A percentile compares a stretch with the other conserved stretches of the same genome.
phyloP scores from a whole-genome alignment of 2,113 vertebrate species.

The Mola mola region DNA sequence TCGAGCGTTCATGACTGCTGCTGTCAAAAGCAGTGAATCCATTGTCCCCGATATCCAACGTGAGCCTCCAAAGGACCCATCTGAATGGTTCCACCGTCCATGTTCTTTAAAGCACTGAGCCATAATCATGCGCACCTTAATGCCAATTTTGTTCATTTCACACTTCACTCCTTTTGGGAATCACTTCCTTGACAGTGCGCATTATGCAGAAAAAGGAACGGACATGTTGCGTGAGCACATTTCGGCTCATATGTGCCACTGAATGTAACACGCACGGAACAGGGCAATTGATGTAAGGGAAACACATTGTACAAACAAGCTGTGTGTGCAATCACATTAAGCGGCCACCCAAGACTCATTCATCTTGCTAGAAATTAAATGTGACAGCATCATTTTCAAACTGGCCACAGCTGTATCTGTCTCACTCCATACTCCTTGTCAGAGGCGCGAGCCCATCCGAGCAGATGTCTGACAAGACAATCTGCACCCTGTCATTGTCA shows the following conservation, averaged over 20 bases:
- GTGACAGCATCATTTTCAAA: conserved; percentile 39
- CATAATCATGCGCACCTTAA: background rate
- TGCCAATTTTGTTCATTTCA: conserved; percentile 13
- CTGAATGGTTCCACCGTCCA: conserved; percentile 15
- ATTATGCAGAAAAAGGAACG: background rate
- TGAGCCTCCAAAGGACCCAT: conserved; percentile 18
- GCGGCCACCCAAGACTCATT: conserved; percentile 25
- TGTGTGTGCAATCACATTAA: conserved; percentile 43
- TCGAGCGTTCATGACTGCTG: conserved; percentile 25
- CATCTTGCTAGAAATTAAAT: conserved; percentile 38
- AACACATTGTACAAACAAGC: conserved; percentile 29
- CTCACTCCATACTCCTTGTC: conserved; percentile 22
- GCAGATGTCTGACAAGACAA: conserved; percentile 49
- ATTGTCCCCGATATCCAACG: conserved; percentile 34
- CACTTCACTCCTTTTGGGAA: conserved; percentile 7
- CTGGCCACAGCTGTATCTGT: conserved; percentile 39
- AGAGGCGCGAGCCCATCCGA: conserved; percentile 37
- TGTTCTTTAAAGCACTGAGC: background rate
- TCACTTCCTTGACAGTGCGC: background rate
- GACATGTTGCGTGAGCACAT: background rate
- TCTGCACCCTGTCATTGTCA: conserved; percentile 27
- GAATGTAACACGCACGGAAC: no score
- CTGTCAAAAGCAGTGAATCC: conserved; percentile 32
- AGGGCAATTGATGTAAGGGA: conserved; percentile 25
- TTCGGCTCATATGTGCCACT: background rate